Evolutionary conservation across 2,113 vertebrate genomes (phyloP), one percentile per base, ranked within the genome.

Genomic region (Emydura subglobosa): DNA sequence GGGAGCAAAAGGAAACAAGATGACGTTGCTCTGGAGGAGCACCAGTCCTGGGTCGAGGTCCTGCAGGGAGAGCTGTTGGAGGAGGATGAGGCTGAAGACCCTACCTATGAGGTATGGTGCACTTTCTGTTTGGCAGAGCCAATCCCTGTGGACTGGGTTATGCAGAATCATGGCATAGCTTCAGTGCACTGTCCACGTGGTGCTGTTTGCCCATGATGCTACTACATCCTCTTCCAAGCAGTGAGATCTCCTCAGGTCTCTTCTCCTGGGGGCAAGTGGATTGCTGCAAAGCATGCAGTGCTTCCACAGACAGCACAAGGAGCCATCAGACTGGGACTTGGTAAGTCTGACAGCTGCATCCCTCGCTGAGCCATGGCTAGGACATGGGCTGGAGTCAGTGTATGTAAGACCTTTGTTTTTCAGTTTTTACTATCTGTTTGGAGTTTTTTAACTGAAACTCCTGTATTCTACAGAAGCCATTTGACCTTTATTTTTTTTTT

Each of bases 1-100:
- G 98, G 98, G 55, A 98, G 92, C 94, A 99, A 99, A 94, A 98
- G 98, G 82, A 99, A 99, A 83, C 50, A 98, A 80, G 99, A 99
- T n/a, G 99, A 99, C 0, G 13, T 98, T 53, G 97, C 98, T 29
- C 96, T 98, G 5, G 96, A 97, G 22, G 97, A 98, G n/a, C 97
- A 97, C 27, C 97, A 94, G 6, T 97, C 97, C 29, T 99, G 98
- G 99, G 79, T 98, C 4, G 96, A 98, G 55, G 59, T 95, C 0
- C 96, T 99, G 54, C 96, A 83, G 72, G 95, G 96, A 82, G 98
- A 99, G 6, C 88, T 99, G 3, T 81, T 81, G 1, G 98, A 98
- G 2, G 96, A 97, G 1, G 98, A 98, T 3, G 97, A 94, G 47
- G 34, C 93, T 0, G 97, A 95, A 1, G 98, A 98, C 12, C 0